Conservation (phyloP, 2,113 vertebrate species). For the Ceyx cyanopectus region DNA sequence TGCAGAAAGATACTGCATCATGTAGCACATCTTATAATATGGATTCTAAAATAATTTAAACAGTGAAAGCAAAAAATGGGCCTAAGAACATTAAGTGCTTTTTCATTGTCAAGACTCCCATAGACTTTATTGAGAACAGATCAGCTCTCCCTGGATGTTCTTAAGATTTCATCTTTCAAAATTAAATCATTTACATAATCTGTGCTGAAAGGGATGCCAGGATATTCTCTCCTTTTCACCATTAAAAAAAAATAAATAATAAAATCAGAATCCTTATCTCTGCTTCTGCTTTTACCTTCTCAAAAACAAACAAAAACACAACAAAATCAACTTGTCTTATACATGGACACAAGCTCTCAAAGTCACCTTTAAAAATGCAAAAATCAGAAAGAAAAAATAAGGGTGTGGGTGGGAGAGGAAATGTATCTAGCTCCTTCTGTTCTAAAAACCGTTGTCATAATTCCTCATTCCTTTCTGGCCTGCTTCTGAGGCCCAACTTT, state of each 20-base stretch:
- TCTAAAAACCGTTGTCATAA: background rate
- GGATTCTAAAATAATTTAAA: background rate
- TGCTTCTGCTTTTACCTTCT: background rate
- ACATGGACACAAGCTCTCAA: background rate
- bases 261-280: background rate
- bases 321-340: background rate
- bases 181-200: background rate
- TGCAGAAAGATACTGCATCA: background rate
- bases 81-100: background rate
- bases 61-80: background rate
- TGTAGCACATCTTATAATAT: background rate
- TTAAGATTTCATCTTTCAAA: background rate
- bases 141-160: background rate
- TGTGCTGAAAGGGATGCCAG: background rate
- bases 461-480: background rate
- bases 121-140: constrained; percentile 6
- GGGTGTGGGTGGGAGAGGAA: accelerated
- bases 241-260: background rate
- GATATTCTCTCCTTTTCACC: background rate
- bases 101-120: constrained; percentile 10
- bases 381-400: background rate
- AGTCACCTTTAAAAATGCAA: background rate
- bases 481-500: background rate
- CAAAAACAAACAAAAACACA: background rate
- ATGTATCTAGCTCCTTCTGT: background rate